Evolutionary conservation across 2,113 vertebrate genomes (phyloP), one percentile per base, ranked within the genome.

Genomic region (Theristicus caerulescens): DNA sequence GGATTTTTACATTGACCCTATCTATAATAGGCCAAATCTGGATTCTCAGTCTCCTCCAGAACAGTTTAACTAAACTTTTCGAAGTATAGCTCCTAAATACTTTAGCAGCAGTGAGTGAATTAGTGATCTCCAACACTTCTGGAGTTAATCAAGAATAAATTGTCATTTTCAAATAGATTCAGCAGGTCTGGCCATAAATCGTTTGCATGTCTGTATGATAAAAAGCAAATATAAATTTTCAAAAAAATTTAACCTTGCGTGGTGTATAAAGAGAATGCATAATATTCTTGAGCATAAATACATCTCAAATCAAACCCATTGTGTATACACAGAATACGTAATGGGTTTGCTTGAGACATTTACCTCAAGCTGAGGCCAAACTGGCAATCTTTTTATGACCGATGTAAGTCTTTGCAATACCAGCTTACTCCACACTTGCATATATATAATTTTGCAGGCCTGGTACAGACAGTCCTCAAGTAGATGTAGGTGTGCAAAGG

Each of bases 241-340:
- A 95, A 97, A 98, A 98, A 97, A 84, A 95, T 94, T 96, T 98
- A 98, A 98, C 98, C 98, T 98, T 98, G 97, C 77, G 22, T 96
- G 87, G 92, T 96, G 96, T 96, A 97, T 97, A 98, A 98, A 98
- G 97, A 97, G 98, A 98, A 98, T 98, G 91, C 97, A 94, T 97
- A 98, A 98, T 97, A 97, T 98, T 97, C 96, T 90, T 40, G 58
- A 96, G 97, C 98, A 98, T 98, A 98, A 98, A 98, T 98, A 93
- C 96, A 97, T 98, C 97, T 95, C 92, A 98, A 97, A 97, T 98
- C 96, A 98, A 98, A 96, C 94, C 95, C 95, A 94, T 96, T 98
- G 97, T 85, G 58, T 97, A 98, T 83, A 97, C 74, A 79, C 77
- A 82, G 98, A 97, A 98, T 98, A 93, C 4, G 10, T 97, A 98